phyloP scores from a whole-genome alignment of 2,888 invertebrate species.

The Synergus itoensis region DNA sequence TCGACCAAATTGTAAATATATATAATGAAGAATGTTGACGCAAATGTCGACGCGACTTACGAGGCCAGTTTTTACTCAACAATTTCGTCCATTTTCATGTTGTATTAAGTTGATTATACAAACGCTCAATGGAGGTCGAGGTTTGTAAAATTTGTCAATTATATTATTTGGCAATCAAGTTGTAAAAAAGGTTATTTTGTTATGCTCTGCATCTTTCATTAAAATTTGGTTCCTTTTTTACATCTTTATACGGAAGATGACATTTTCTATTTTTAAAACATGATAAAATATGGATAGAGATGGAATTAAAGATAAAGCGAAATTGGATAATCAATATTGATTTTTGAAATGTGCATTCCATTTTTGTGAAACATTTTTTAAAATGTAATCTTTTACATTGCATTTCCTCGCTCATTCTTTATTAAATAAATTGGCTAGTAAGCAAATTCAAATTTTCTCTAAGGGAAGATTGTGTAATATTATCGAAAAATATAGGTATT shows the following conservation, averaged over 20 bases:
- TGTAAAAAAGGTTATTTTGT: not conserved
- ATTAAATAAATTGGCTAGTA: not conserved
- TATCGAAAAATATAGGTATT: not conserved
- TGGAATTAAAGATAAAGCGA: not conserved
- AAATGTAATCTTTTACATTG: not conserved
- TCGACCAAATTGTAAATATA: constrained; percentile 31
- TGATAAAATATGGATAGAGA: not conserved
- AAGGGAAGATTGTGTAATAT: not conserved
- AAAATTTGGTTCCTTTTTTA: not conserved
- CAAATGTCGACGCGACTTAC: constrained; percentile 12
- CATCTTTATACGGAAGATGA: not conserved
- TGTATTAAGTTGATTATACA: constrained; percentile 18
- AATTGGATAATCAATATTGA: not conserved
- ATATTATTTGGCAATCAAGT: not conserved
- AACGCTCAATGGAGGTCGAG: constrained; percentile 34
- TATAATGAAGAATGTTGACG: constrained; percentile 3
- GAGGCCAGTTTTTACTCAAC: constrained; percentile 27
- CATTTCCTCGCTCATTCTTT: not conserved
- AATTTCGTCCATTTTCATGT: constrained; percentile 22
- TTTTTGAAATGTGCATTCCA: not conserved
- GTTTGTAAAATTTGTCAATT: not conserved
- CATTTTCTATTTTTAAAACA: not conserved
- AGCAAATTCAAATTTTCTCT: not conserved
- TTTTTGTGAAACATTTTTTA: not conserved
- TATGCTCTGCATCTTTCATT: not conserved